Conservation (phyloP, 2,797 vertebrate species). For the Falco cherrug region DNA sequence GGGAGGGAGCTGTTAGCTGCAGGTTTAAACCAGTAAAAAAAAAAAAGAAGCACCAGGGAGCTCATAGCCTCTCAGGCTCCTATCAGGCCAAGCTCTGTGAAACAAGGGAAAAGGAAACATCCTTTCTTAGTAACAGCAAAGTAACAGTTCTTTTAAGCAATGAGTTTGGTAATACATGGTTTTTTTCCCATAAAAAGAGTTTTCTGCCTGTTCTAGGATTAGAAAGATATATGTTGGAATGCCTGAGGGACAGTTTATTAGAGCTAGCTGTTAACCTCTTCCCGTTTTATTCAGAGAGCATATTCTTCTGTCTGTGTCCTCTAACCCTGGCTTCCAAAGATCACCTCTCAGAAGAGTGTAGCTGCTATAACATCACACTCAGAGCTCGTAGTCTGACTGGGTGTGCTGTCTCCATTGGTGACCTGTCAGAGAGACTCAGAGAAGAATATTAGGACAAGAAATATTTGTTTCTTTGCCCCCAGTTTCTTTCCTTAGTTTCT, state of each 20-base stretch:
- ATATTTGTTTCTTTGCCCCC: too few relatives aligned
- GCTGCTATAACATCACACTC: accelerated
- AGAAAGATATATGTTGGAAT: accelerated
- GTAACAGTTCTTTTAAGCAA: neutral
- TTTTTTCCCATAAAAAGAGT: neutral
- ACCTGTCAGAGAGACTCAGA: neutral
- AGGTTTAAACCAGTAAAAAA: accelerated
- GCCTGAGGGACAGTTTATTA: too few relatives aligned
- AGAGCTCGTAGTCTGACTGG: accelerated
- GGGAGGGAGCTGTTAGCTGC: neutral
- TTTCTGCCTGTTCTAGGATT: neutral
- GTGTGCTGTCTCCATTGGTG: accelerated
- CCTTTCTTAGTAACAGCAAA: neutral
- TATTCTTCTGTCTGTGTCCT: neutral
- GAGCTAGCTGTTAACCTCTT: neutral
- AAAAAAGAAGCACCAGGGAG: neutral
- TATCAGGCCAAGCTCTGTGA: neutral
- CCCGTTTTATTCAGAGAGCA: neutral
- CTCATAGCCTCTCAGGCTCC: neutral
- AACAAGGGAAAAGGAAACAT: neutral
- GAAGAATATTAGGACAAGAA: neutral
- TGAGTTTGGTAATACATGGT: accelerated
- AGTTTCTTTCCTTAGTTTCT: neutral
- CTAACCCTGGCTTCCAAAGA: neutral
- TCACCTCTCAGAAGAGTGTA: accelerated